These are phyloP conservation scores for Vipera latastei DNA, from an alignment of 2,797 vertebrate species.

Conservation along the genomic window DNA sequence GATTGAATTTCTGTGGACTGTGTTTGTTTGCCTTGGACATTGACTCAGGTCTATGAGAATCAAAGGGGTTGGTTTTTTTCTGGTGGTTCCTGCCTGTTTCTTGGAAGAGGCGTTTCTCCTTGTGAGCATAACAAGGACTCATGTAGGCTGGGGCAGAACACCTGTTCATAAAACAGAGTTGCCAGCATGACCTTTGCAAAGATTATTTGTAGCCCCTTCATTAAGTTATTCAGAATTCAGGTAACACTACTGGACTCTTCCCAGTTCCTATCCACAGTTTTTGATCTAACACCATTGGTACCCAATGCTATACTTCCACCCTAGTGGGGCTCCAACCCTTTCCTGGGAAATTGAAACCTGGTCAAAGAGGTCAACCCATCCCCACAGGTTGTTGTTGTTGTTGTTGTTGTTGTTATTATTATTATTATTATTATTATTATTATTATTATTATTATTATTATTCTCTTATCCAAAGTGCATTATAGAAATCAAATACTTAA, in stretches of 20 bases:
- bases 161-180: neutral
- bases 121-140: too few species aligned
- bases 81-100: too few species aligned
- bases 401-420: too few species aligned
- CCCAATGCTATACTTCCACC: neutral
- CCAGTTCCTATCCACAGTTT: neutral
- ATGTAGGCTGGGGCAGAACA: too few species aligned
- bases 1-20: too few species aligned
- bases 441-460: too few species aligned
- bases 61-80: too few species aligned
- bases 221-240: neutral
- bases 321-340: neutral
- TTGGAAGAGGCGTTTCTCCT: too few species aligned
- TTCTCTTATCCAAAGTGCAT: neutral
- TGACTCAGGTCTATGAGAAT: too few species aligned
- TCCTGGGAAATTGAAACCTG: neutral
- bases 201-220: neutral
- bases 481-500: neutral
- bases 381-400: neutral
- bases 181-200: neutral
- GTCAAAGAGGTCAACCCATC: neutral
- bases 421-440: too few species aligned
- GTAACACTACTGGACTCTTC: neutral
- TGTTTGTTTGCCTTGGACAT: too few species aligned
- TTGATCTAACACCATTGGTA: neutral